Conservation (phyloP, 2,888 invertebrate genomes). For the Amphipoea lucens region DNA sequence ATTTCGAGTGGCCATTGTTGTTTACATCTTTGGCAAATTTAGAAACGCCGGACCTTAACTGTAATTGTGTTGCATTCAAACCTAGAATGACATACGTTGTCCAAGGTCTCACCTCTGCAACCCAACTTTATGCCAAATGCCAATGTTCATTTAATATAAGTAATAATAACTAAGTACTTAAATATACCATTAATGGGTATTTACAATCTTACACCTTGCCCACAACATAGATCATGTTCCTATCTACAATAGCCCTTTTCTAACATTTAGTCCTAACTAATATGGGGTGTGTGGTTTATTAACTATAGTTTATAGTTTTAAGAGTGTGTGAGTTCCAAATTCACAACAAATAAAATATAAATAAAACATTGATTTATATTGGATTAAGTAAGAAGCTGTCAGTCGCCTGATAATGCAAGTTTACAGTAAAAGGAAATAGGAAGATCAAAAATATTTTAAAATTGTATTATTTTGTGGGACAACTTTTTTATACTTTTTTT, state of each 20-base stretch:
- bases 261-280: conserved; percentile 24
- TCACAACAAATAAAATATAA: conserved; percentile 11
- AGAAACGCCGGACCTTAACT: background rate
- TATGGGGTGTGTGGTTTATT: conserved; percentile 31
- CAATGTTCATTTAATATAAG: background rate
- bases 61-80: background rate
- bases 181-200: background rate
- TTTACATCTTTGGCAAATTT: too few species aligned
- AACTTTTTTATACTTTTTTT: background rate
- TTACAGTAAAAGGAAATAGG: too few species aligned
- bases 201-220: conserved; percentile 17
- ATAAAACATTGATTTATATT: conserved; percentile 10
- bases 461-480: background rate
- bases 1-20: too few species aligned
- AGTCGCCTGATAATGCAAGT: conserved; percentile 24
- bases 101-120: background rate
- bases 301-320: conserved; percentile 17
- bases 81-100: background rate
- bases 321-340: conserved; percentile 32
- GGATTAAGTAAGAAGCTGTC: conserved; percentile 14
- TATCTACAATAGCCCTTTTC: conserved; percentile 23
- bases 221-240: conserved; percentile 34
- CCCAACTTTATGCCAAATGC: background rate
- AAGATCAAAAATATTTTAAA: background rate
- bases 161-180: background rate